These are phyloP conservation scores for Papilio helenus DNA, from an alignment of 1,140 invertebrate genomes.

Conservation along the genomic window DNA sequence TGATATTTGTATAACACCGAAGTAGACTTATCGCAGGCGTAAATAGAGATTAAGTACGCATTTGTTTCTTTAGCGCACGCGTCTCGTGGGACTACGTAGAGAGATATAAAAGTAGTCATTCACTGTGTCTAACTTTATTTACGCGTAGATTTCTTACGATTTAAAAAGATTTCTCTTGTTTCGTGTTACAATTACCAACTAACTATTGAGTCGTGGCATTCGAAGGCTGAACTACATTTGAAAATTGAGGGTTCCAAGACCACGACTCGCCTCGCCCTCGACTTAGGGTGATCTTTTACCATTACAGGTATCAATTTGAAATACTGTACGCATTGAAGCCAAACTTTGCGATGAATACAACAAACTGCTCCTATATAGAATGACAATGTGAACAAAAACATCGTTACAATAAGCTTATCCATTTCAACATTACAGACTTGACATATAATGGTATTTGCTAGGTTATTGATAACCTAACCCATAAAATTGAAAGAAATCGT, in stretches of 20 bases:
- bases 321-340: not conserved
- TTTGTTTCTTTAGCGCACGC: conserved; percentile 46
- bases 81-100: conserved; percentile 31
- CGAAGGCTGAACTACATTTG: not conserved
- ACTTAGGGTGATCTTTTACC: not conserved
- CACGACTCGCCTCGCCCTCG: not conserved
- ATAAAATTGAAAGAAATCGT: no score
- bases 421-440: not conserved
- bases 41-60: conserved; percentile 55
- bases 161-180: not conserved
- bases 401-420: not conserved
- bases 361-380: conserved; percentile 3
- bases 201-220: not conserved
- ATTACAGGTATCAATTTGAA: not conserved
- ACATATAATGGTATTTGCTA: not conserved
- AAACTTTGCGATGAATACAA: not conserved
- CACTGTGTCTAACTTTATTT: conserved; percentile 4
- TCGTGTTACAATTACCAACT: not conserved
- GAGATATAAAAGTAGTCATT: conserved; percentile 23
- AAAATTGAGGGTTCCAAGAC: not conserved
- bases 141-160: not conserved
- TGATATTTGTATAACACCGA: conserved; percentile 55
- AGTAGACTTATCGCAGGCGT: conserved; percentile 57
- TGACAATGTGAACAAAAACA: not conserved
- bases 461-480: no score